Evolutionary conservation across 2,113 vertebrate genomes (phyloP).

Genomic region (Dermatemys mawii): DNA sequence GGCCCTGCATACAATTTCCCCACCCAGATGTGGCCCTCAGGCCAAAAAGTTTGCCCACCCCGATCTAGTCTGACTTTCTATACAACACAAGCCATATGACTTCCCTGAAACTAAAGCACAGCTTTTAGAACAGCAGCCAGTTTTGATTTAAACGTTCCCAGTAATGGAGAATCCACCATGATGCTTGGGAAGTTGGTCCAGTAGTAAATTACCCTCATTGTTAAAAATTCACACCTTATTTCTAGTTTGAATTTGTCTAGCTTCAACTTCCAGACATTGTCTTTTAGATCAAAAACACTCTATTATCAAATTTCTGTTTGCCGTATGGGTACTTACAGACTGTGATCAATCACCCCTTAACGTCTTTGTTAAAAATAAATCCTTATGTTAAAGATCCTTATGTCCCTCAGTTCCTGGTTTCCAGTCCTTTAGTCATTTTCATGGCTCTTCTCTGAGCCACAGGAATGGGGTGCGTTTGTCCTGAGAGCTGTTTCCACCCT

Average conservation of each 20-base stretch:
- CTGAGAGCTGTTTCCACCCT: not conserved
- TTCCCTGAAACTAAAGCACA: not conserved
- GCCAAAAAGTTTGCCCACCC: too few relatives aligned
- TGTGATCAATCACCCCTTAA: not conserved
- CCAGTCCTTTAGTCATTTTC: not conserved
- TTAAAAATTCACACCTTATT: not conserved
- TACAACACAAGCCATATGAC: not conserved
- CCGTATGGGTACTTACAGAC: not conserved
- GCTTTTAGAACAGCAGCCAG: not conserved
- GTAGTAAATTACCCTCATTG: not conserved
- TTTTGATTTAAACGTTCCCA: not conserved
- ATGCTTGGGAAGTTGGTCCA: not conserved
- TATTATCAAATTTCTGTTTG: not conserved
- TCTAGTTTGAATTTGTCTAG: not conserved
- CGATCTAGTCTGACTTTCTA: not conserved
- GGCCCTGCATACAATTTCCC: too few relatives aligned
- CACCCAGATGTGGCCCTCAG: too few relatives aligned
- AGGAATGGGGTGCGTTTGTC: not conserved
- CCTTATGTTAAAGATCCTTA: too few relatives aligned
- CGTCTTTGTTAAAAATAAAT: too few relatives aligned
- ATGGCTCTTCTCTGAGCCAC: not conserved
- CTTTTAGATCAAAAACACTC: not conserved
- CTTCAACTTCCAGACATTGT: not conserved
- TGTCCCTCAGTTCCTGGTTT: not conserved
- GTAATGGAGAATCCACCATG: not conserved